phyloP scores from a whole-genome alignment of 2,113 vertebrate genomes.

The Microtus montanus region DNA sequence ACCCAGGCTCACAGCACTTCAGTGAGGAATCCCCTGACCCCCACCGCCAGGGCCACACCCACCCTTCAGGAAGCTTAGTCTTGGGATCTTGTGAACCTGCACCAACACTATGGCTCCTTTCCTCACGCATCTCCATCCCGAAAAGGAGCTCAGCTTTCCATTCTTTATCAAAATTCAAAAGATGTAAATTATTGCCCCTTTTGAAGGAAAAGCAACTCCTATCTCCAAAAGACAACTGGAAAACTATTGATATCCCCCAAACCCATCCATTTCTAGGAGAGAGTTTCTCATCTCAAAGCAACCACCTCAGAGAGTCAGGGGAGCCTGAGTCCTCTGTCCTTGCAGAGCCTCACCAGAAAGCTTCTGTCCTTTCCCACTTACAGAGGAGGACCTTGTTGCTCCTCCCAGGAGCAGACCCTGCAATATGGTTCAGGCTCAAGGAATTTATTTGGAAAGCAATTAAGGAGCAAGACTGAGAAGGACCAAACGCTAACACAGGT shows the following conservation, averaged over 20 bases:
- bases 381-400: background rate
- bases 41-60: background rate
- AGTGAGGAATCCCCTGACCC: background rate
- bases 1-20: background rate
- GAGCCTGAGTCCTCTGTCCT: background rate
- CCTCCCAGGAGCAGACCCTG: background rate
- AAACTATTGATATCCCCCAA: background rate
- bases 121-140: background rate
- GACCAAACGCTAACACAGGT: no score
- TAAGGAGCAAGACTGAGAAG: background rate
- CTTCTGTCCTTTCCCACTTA: accelerated
- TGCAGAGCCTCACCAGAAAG: background rate
- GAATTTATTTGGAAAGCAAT: background rate
- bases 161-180: background rate
- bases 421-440: background rate
- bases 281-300: background rate
- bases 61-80: background rate
- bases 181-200: background rate
- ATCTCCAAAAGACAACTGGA: background rate
- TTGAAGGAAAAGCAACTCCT: background rate
- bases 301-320: background rate
- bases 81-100: background rate
- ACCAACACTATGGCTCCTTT: accelerated
- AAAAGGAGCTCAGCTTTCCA: background rate
- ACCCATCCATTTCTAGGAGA: background rate